Conservation (phyloP, 2,113 vertebrate species). For the Sturnira hondurensis region DNA sequence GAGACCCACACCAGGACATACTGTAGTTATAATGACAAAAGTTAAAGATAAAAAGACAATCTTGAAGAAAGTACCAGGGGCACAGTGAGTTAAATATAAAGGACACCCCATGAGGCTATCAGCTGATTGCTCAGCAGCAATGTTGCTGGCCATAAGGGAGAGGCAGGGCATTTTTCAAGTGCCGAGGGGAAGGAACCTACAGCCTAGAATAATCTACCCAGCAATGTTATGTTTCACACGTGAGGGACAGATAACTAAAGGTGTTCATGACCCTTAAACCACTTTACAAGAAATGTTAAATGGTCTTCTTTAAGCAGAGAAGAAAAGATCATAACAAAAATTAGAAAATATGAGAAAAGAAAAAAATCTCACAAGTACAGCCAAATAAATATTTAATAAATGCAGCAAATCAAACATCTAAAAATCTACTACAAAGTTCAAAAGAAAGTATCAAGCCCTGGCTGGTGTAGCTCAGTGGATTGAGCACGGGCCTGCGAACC, state of each 20-base stretch:
- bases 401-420: neutral
- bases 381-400: neutral
- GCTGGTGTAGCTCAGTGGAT: no score
- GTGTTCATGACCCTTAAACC: neutral
- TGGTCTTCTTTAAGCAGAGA: neutral
- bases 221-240: neutral
- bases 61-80: neutral
- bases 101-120: neutral
- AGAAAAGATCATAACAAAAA: neutral
- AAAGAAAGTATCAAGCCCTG: neutral
- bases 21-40: neutral
- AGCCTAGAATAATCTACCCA: neutral
- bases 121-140: neutral
- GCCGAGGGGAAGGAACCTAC: neutral
- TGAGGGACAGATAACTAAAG: neutral
- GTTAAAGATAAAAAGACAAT: neutral
- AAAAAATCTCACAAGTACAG: neutral
- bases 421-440: neutral
- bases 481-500: no score
- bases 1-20: neutral
- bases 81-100: neutral
- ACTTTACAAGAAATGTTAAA: neutral
- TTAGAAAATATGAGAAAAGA: neutral
- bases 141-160: neutral
- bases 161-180: neutral